A percentile compares a stretch with the other conserved stretches of the same genome.
Conservation (phyloP, 2,113 vertebrate species). For the Dipodomys spectabilis region DNA sequence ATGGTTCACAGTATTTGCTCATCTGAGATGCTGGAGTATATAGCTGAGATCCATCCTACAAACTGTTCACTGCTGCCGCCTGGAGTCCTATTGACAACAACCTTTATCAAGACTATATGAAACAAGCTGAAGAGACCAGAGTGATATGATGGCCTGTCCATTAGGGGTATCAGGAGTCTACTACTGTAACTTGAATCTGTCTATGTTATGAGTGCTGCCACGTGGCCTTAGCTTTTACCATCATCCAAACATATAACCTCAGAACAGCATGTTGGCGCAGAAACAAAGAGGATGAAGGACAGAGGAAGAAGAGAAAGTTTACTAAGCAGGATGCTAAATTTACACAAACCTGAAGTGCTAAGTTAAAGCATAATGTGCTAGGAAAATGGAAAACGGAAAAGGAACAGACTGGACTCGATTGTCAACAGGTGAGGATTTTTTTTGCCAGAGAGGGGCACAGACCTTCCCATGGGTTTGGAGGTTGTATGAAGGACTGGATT, state of each 20-base stretch:
- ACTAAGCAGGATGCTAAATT: too few relatives aligned
- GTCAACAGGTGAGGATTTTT: too few relatives aligned
- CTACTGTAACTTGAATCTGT: not conserved
- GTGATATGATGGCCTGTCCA: too few relatives aligned
- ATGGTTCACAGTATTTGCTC: not conserved
- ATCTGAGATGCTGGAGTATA: not conserved
- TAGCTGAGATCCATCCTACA: not conserved
- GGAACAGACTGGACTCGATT: too few relatives aligned
- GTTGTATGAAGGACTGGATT: too few relatives aligned
- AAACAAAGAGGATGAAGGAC: not conserved
- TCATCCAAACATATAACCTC: not conserved
- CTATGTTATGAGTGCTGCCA: not conserved
- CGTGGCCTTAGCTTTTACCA: not conserved
- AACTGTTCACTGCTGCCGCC: not conserved
- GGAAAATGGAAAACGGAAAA: too few relatives aligned
- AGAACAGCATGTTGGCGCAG: not conserved
- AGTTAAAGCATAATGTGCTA: not conserved
- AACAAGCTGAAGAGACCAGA: not conserved
- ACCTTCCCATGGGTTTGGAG: too few relatives aligned
- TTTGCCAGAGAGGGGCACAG: too few relatives aligned
- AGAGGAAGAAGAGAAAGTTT: not conserved
- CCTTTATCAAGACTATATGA: not conserved
- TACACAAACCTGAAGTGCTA: not conserved
- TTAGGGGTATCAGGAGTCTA: not conserved
- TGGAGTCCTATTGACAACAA: not conserved